phyloP scores from a whole-genome alignment of 2,113 vertebrate species.

The Oncorhynchus masou region DNA sequence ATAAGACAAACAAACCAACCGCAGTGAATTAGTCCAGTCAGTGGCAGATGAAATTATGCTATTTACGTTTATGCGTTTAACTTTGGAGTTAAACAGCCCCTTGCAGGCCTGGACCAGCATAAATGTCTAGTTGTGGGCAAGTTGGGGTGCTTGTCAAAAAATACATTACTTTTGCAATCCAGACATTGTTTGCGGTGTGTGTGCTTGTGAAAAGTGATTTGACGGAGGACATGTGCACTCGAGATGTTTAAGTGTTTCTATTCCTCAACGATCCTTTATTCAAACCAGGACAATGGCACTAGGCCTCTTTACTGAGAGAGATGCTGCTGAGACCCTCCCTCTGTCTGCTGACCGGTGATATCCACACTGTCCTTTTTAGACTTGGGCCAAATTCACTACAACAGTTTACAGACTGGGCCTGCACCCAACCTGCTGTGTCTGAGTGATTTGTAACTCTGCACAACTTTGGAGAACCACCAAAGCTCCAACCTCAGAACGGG shows the following conservation, averaged over 20 bases:
- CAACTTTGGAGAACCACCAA: neutral
- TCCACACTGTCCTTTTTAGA: neutral
- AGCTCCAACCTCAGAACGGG: neutral
- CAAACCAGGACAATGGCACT: neutral
- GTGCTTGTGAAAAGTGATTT: neutral
- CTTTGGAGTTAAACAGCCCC: conserved; percentile 11
- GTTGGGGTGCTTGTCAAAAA: neutral
- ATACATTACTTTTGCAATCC: neutral
- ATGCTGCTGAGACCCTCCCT: neutral
- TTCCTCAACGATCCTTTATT: neutral
- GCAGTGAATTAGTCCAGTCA: neutral
- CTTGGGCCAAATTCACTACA: neutral
- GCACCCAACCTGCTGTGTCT: neutral
- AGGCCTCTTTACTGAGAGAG: neutral
- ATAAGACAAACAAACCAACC: conserved; percentile 3
- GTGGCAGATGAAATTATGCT: neutral
- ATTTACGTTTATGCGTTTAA: neutral
- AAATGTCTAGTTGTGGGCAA: neutral
- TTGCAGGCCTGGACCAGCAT: neutral
- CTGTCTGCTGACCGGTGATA: neutral
- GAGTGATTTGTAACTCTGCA: neutral
- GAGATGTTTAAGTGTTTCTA: neutral
- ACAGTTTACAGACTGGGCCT: neutral
- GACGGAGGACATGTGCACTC: neutral
- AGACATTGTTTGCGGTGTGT: neutral